Percentiles rank a stretch among this genome's conserved stretches.
phyloP scores from a whole-genome alignment of 2,888 invertebrate genomes.

The Spatulosminthurus flaviceps region DNA sequence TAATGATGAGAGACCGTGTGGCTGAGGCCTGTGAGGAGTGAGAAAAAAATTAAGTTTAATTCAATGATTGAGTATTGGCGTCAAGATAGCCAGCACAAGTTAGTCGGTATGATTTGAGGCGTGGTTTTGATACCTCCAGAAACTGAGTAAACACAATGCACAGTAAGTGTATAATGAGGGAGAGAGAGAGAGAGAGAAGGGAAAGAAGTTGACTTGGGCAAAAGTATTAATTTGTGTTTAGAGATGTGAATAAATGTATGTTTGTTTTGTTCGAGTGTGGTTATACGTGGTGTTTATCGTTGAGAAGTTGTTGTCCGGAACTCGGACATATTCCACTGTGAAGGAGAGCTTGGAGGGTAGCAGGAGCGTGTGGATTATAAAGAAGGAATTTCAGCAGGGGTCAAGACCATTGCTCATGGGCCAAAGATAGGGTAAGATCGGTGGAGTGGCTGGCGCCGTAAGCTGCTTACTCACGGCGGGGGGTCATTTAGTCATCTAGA shows the following conservation, averaged over 20 bases:
- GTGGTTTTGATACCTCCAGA: constrained; percentile 33
- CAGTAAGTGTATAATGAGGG: constrained; percentile 42
- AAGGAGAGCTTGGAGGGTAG: constrained; percentile 38
- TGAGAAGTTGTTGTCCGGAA: constrained; percentile 53
- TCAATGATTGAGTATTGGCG: constrained; percentile 50
- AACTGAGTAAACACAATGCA: constrained; percentile 30
- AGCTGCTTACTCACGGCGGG: constrained; percentile 64
- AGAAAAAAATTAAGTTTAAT: constrained; percentile 42
- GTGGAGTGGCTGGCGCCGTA: constrained; percentile 63
- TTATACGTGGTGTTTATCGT: constrained; percentile 35
- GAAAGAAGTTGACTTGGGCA: constrained; percentile 9
- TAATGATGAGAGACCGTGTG: constrained; percentile 33
- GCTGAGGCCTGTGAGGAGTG: constrained; percentile 25
- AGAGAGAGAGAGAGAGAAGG: constrained; percentile 25
- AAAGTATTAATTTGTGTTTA: constrained; percentile 48
- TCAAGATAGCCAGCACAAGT: constrained; percentile 33
- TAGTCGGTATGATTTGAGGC: constrained; percentile 40
- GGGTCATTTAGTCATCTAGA: constrained; percentile 64
- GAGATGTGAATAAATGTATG: constrained; percentile 42
- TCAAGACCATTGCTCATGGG: constrained; percentile 62
- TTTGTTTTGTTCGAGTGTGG: constrained; percentile 33
- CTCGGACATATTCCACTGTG: constrained; percentile 50
- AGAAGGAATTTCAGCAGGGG: constrained; percentile 63
- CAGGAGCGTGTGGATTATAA: constrained; percentile 46
- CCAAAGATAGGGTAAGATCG: constrained; percentile 60